Evolutionary conservation across 2,113 vertebrate genomes (phyloP).

Genomic region (Indicator maculatus): DNA sequence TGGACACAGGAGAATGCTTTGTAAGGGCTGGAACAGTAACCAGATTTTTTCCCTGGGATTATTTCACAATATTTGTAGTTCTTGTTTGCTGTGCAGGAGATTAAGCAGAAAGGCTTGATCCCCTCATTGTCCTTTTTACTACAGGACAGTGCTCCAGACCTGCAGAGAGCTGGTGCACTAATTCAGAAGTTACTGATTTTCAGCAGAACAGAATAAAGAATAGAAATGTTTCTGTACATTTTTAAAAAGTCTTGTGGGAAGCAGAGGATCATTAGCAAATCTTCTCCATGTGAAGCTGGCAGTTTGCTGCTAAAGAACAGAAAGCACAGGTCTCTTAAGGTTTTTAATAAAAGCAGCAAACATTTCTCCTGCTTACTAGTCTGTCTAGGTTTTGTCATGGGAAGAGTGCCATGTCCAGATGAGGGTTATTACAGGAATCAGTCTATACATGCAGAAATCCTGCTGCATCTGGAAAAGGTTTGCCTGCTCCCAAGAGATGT

Average conservation of each 20-base stretch:
- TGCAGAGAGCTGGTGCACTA: not conserved
- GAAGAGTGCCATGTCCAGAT: not conserved
- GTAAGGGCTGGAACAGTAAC: slow-evolving; percentile 10
- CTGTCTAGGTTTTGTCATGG: not conserved
- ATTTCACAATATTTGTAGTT: slow-evolving; percentile 50
- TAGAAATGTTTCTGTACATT: not conserved
- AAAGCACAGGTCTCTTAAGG: not conserved
- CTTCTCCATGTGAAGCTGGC: not conserved
- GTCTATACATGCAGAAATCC: not conserved
- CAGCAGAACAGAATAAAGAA: not conserved
- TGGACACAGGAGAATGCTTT: not conserved
- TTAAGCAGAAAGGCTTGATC: slow-evolving; percentile 4
- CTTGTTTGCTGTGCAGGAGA: not conserved
- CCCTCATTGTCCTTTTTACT: not conserved
- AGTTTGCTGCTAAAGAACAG: not conserved
- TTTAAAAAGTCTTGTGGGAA: slow-evolving; percentile 15
- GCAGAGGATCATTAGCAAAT: not conserved
- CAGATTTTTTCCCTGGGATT: slow-evolving; percentile 40
- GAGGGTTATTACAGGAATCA: not conserved
- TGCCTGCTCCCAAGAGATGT: not conserved
- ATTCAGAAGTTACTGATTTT: not conserved
- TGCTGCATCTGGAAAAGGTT: not conserved
- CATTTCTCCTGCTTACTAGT: not conserved
- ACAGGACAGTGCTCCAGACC: not conserved
- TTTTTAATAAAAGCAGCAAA: not conserved